phyloP scores from a whole-genome alignment of 2,888 invertebrate genomes.

The Amphipyra tragopoginis region DNA sequence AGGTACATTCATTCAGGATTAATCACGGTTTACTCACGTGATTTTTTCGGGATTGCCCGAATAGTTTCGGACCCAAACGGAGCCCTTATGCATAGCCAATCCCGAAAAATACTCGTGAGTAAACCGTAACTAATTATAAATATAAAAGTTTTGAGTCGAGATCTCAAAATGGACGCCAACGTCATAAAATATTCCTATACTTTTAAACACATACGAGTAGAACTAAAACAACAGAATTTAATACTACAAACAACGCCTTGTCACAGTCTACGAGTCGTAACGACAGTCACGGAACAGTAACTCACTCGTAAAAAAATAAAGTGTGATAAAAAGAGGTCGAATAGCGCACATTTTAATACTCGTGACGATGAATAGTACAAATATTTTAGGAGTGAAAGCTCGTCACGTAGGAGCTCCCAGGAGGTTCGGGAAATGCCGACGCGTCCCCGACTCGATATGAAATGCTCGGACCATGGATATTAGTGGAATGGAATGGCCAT shows the following conservation, averaged over 20 bases:
- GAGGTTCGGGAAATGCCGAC: constrained; percentile 82
- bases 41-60: too few species aligned
- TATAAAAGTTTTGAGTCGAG: too few species aligned
- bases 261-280: neutral
- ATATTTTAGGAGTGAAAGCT: constrained; percentile 82
- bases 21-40: too few species aligned
- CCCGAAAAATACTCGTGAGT: too few species aligned
- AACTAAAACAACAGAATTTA: neutral
- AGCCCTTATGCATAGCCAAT: too few species aligned
- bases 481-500: constrained; percentile 8
- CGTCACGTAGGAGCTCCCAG: constrained; percentile 79
- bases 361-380: constrained; percentile 83
- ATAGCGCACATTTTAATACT: constrained; percentile 82
- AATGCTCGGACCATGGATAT: constrained; percentile 69
- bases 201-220: too few species aligned
- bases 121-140: too few species aligned
- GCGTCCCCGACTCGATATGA: constrained; percentile 82
- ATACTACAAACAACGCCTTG: neutral
- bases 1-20: too few species aligned
- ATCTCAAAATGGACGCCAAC: too few species aligned
- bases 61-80: too few species aligned
- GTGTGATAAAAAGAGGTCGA: constrained; percentile 64
- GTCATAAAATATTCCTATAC: too few species aligned
- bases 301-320: constrained; percentile 55
- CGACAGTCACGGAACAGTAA: neutral